Conservation (phyloP, 2,113 vertebrate species). For the Caranx melampygus region DNA sequence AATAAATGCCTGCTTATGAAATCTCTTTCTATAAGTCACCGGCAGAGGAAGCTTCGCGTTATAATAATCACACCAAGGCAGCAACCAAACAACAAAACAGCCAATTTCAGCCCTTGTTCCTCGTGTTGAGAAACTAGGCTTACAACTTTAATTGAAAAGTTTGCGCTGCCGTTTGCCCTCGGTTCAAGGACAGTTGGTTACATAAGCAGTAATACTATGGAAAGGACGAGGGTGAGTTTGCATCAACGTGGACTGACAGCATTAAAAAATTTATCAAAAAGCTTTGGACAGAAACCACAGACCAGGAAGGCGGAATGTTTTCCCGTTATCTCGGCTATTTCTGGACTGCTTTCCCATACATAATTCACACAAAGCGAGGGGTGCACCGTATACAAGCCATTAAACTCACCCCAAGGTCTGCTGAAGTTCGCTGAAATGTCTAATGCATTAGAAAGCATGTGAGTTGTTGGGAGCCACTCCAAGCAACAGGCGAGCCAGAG, state of each 20-base stretch:
- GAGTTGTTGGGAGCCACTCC: conserved; percentile 4
- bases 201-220: not conserved
- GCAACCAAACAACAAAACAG: no score
- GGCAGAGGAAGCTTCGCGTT: not conserved
- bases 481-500: conserved; percentile 21
- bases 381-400: conserved; percentile 32
- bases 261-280: conserved; percentile 52
- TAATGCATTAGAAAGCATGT: conserved; percentile 54
- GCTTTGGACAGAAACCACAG: conserved; percentile 22
- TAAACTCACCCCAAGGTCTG: conserved; percentile 43
- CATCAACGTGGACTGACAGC: not conserved
- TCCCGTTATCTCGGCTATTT: conserved; percentile 54
- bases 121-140: not conserved
- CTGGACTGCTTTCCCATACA: conserved; percentile 42
- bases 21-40: not conserved
- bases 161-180: not conserved
- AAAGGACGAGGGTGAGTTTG: not conserved
- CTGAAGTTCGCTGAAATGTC: conserved; percentile 39
- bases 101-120: not conserved
- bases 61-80: not conserved
- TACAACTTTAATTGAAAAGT: not conserved
- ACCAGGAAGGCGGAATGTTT: not conserved
- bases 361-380: conserved; percentile 57
- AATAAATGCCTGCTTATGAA: conserved; percentile 18
- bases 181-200: not conserved